Conservation (phyloP, 1,140 invertebrate genomes). For the Calephelis virginiensis region DNA sequence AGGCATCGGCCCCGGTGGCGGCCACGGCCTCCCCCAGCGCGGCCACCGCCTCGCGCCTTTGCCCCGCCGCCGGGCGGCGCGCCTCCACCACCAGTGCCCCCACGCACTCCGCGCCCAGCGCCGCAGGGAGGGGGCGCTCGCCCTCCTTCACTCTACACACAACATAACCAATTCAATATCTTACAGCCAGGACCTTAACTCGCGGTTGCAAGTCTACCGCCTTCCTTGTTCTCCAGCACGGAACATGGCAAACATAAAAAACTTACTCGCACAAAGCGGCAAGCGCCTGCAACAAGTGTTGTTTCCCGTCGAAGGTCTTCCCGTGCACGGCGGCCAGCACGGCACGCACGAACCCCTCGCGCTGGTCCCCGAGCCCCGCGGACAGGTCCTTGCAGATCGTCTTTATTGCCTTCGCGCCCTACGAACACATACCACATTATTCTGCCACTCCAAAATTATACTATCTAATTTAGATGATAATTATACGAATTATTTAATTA, state of each 20-base stretch:
- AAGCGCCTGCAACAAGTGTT: constrained; percentile 87
- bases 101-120: constrained; percentile 78
- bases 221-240: no score
- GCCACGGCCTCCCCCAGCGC: constrained; percentile 87
- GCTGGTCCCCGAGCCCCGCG: constrained; percentile 81
- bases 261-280: constrained; percentile 86
- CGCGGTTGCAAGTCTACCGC: no score
- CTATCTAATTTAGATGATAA: background rate
- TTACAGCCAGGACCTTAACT: no score
- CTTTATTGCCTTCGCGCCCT: constrained; percentile 89
- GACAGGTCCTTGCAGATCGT: constrained; percentile 89
- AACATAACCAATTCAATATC: background rate
- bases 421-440: constrained; percentile 13
- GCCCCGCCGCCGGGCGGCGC: constrained; percentile 87
- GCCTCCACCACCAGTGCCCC: constrained; percentile 87
- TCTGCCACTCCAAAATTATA: background rate
- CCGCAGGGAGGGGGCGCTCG: constrained; percentile 54
- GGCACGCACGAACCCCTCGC: constrained; percentile 83
- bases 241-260: background rate
- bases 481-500: no score
- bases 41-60: constrained; percentile 86
- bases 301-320: constrained; percentile 93
- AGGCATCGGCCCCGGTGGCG: constrained; percentile 85
- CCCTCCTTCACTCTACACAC: constrained; percentile 59
- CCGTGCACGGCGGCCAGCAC: constrained; percentile 87